Percentiles rank a stretch among this genome's conserved stretches.
Conservation (phyloP, 2,113 vertebrate genomes). For the Sylvia atricapilla region DNA sequence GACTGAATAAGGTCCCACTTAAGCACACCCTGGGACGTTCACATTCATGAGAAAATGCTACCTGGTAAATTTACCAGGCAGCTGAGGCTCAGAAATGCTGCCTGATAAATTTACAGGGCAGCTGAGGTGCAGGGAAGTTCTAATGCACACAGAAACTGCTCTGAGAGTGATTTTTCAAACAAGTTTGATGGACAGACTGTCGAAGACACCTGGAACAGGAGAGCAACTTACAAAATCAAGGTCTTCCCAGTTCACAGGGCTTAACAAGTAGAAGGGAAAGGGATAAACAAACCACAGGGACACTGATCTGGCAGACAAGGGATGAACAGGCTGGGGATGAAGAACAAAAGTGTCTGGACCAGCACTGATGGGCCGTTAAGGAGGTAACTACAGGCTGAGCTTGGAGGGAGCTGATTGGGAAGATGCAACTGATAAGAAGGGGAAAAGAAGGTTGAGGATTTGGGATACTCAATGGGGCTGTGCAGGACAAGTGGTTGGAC, state of each 20-base stretch:
- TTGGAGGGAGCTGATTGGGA: background rate
- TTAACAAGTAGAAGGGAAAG: background rate
- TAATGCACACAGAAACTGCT: background rate
- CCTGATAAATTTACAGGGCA: background rate
- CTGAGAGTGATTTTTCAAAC: background rate
- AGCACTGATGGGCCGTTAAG: background rate
- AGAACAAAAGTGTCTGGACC: background rate
- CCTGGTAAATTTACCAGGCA: background rate
- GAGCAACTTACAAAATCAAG: background rate
- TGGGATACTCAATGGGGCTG: background rate
- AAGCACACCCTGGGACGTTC: too few relatives aligned
- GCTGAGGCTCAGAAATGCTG: background rate
- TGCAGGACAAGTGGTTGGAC: background rate
- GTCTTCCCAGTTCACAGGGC: background rate
- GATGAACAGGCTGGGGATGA: background rate
- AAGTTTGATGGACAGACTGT: background rate
- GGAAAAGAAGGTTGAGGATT: background rate
- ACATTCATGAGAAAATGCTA: background rate
- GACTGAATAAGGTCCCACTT: background rate
- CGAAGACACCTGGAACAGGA: rapidly evolving
- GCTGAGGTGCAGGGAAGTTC: background rate
- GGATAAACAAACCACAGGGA: background rate
- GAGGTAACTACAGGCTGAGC: background rate
- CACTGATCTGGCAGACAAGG: background rate
- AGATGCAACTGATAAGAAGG: background rate